Percentiles rank a stretch among this genome's conserved stretches.
Evolutionary conservation across 2,888 invertebrate species (phyloP).

Genomic region (Sarcophaga caerulescens): DNA sequence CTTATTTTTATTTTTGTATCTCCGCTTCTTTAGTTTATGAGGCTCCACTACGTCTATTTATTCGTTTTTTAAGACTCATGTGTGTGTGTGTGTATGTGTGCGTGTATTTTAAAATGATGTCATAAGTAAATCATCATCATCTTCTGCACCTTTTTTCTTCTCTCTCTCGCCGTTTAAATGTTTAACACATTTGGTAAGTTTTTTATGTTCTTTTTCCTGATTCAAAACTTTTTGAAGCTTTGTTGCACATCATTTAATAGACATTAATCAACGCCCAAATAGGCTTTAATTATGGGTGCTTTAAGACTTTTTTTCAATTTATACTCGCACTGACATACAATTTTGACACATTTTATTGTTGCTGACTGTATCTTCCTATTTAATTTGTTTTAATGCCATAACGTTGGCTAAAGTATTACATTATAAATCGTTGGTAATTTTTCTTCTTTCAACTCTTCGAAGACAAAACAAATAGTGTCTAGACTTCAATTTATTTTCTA

Average conservation of each 20-base stretch:
- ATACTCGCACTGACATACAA: slow-evolving; percentile 27
- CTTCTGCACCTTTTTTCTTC: slow-evolving; percentile 41
- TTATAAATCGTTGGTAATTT: slow-evolving; percentile 20
- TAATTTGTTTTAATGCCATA: slow-evolving; percentile 7
- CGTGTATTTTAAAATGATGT: slow-evolving; percentile 49
- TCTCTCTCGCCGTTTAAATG: not conserved
- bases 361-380: not conserved
- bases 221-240: slow-evolving; percentile 1
- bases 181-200: slow-evolving; percentile 19
- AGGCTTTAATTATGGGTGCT: slow-evolving; percentile 28
- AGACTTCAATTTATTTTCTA: slow-evolving; percentile 16
- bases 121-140: slow-evolving; percentile 45
- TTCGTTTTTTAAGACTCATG: not conserved
- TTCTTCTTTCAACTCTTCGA: slow-evolving; percentile 8
- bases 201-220: slow-evolving; percentile 1
- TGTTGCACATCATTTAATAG: slow-evolving; percentile 48
- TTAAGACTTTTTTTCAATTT: not conserved
- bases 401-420: slow-evolving; percentile 13
- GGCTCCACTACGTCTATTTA: slow-evolving; percentile 53
- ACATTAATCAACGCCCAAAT: slow-evolving; percentile 59
- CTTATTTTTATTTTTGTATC: no score
- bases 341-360: slow-evolving; percentile 36
- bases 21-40: slow-evolving; percentile 13
- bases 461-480: slow-evolving; percentile 36
- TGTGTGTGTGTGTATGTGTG: not conserved